These are phyloP conservation scores for Hemiprocne comata DNA, from an alignment of 2,113 vertebrate species.

Conservation along the genomic window DNA sequence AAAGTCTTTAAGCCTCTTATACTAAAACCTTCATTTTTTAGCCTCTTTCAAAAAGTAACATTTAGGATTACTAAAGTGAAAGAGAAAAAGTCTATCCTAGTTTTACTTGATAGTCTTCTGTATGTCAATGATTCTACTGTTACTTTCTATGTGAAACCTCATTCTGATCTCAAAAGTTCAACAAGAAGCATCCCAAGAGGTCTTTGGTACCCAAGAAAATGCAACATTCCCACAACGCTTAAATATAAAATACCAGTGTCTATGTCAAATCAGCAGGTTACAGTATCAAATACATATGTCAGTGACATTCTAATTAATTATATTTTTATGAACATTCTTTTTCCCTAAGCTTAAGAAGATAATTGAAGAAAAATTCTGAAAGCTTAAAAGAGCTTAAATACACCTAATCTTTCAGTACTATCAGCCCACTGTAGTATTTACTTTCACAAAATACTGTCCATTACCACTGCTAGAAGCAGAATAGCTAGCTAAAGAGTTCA, in stretches of 20 bases:
- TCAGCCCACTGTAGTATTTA: not conserved
- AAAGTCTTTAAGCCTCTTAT: constrained; percentile 41
- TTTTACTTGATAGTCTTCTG: not conserved
- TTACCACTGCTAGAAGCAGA: not conserved
- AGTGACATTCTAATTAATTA: not conserved
- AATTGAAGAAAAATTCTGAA: not conserved
- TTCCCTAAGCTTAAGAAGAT: not conserved
- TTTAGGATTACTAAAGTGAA: constrained; percentile 12
- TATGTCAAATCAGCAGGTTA: not conserved
- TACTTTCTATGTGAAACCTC: not conserved
- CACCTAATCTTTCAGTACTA: not conserved
- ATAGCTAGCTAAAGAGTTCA: not conserved
- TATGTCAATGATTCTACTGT: not conserved
- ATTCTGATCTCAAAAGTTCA: not conserved
- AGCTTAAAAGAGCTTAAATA: not conserved
- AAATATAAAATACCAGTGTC: not conserved
- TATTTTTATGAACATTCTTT: not conserved
- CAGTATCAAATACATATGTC: not conserved
- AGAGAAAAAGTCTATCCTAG: not conserved
- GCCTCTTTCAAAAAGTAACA: constrained; percentile 18
- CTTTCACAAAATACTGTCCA: not conserved
- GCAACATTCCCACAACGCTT: not conserved
- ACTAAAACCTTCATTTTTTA: constrained; percentile 18
- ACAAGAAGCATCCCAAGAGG: not conserved
- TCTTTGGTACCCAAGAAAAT: not conserved